phyloP scores from a whole-genome alignment of 2,113 vertebrate species.

The Elaphurus davidianus region DNA sequence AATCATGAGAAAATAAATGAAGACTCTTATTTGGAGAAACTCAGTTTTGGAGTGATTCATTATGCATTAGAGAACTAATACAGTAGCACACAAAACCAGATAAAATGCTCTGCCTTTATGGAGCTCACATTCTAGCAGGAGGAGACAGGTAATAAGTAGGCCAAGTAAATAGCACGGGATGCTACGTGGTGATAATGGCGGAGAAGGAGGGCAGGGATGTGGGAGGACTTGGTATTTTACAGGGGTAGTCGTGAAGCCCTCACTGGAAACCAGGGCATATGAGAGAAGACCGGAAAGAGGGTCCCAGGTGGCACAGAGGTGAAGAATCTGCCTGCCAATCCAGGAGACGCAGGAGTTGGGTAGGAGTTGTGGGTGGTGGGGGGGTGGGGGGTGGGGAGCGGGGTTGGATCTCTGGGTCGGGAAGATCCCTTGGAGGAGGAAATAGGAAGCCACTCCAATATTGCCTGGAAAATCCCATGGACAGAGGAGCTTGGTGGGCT shows the following conservation, averaged over 20 bases:
- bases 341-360: neutral
- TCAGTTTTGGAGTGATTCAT: neutral
- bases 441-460: neutral
- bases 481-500: neutral
- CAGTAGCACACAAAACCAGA: neutral
- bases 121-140: neutral
- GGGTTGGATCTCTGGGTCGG: neutral
- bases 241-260: neutral
- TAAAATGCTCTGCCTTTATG: neutral
- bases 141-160: neutral
- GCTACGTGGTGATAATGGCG: neutral
- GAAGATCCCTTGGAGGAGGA: neutral
- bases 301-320: neutral
- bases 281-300: neutral
- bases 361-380: neutral
- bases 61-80: neutral
- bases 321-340: neutral
- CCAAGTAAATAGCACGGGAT: neutral
- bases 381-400: rapidly evolving
- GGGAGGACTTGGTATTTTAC: neutral
- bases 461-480: neutral
- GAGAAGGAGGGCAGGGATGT: neutral
- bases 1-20: neutral
- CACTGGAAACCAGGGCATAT: neutral
- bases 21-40: neutral